These are phyloP conservation scores for Microctenopoma stevenorrisi DNA, from an alignment of 2,797 vertebrate genomes.

Conservation along the genomic window DNA sequence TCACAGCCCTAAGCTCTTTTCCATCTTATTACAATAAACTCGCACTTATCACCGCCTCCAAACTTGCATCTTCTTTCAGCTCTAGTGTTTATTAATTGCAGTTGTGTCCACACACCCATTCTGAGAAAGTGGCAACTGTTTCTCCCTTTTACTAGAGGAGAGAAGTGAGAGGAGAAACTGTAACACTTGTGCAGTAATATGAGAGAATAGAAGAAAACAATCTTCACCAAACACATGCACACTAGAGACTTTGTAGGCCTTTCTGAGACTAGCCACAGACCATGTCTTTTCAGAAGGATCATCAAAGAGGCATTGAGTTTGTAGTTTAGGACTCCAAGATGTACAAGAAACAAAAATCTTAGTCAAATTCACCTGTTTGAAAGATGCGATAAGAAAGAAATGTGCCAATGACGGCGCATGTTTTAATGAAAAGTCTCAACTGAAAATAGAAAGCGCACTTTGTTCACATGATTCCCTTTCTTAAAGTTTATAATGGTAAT, in stretches of 20 bases:
- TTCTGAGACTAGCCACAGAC: background rate
- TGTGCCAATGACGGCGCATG: background rate
- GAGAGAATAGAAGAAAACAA: background rate
- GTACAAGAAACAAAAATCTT: constrained; percentile 1
- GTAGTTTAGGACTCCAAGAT: background rate
- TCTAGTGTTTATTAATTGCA: constrained; percentile 19
- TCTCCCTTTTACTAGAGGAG: background rate
- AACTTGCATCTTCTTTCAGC: background rate
- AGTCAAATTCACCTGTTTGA: constrained; percentile 8
- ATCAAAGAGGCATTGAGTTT: constrained; percentile 11
- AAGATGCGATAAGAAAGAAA: constrained; percentile 4
- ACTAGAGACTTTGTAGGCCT: background rate
- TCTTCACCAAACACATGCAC: background rate
- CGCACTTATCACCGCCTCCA: background rate
- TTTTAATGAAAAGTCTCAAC: background rate
- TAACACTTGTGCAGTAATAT: background rate
- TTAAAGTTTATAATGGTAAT: constrained; percentile 3
- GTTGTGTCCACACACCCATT: background rate
- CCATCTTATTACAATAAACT: constrained; percentile 36
- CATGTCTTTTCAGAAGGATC: background rate
- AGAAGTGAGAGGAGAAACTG: background rate
- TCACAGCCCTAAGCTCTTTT: constrained; percentile 32
- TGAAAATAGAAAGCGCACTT: background rate
- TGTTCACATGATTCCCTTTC: constrained; percentile 3
- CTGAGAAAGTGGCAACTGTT: background rate